Evolutionary conservation across 1,140 invertebrate genomes (phyloP).

Genomic region (Thaumatotibia leucotreta): DNA sequence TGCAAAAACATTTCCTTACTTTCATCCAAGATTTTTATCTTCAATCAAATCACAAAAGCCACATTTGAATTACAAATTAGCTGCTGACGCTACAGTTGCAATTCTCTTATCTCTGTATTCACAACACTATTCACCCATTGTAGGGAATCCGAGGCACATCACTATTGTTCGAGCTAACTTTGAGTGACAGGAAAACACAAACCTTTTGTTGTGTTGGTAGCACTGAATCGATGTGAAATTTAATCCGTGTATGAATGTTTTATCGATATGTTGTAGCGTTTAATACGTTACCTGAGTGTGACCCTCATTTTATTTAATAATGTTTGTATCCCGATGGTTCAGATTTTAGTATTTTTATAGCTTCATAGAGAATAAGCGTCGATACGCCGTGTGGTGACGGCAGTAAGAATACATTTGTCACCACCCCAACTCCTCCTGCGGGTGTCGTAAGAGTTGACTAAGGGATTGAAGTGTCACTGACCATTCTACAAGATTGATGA

Average conservation of each 20-base stretch:
- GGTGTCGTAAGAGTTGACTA: too few species aligned
- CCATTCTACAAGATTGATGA: too few species aligned
- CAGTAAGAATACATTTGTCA: too few species aligned
- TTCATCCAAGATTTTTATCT: background rate
- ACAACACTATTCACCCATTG: conserved; percentile 43
- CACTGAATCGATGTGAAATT: conserved; percentile 16
- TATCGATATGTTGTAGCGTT: background rate
- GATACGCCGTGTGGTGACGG: too few species aligned
- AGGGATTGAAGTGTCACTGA: too few species aligned
- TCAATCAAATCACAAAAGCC: background rate
- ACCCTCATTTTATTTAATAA: too few species aligned
- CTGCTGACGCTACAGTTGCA: conserved; percentile 31
- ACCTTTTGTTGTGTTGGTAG: conserved; percentile 36
- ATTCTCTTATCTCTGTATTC: conserved; percentile 38
- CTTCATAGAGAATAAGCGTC: too few species aligned
- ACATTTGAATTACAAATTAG: conserved; percentile 8
- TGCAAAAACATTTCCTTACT: background rate
- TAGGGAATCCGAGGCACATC: conserved; percentile 42
- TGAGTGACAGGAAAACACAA: conserved; percentile 46
- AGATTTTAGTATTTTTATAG: background rate
- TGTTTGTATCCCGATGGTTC: too few species aligned
- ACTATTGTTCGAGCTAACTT: conserved; percentile 34
- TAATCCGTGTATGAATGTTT: conserved; percentile 14
- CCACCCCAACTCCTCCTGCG: too few species aligned
- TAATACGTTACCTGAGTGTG: too few species aligned